Evolutionary conservation across 2,797 vertebrate genomes (phyloP).

Genomic region (Sebastes trivittatus): DNA sequence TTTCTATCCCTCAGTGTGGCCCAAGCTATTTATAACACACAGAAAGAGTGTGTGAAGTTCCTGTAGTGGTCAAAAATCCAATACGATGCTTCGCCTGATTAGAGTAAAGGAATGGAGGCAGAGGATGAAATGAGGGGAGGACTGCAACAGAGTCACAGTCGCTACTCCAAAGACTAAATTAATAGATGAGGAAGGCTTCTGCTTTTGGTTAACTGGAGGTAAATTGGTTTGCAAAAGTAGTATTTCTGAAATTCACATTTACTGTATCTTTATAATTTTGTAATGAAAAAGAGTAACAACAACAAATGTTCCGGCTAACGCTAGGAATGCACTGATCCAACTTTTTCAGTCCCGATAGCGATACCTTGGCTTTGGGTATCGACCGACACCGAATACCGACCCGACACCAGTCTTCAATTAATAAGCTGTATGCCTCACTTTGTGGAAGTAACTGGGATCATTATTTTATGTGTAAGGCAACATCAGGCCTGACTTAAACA

Average conservation of each 20-base stretch:
- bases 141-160: not conserved
- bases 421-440: too few relatives aligned
- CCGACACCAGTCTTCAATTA: too few relatives aligned
- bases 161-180: not conserved
- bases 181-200: not conserved
- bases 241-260: not conserved
- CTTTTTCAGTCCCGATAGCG: too few relatives aligned
- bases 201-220: not conserved
- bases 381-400: too few relatives aligned
- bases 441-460: too few relatives aligned
- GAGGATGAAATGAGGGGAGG: slow-evolving; percentile 15
- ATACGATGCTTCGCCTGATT: slow-evolving; percentile 59
- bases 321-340: not conserved
- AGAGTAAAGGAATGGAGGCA: slow-evolving; percentile 36
- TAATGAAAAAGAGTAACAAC: not conserved
- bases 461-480: too few relatives aligned
- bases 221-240: not conserved
- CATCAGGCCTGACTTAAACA: too few relatives aligned
- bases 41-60: slow-evolving; percentile 34
- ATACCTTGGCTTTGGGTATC: too few relatives aligned
- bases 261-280: not conserved
- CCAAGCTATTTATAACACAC: slow-evolving; percentile 16
- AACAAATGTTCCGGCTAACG: not conserved
- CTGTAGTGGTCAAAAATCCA: slow-evolving; percentile 54
- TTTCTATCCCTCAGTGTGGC: not conserved